Evolutionary conservation across 2,113 vertebrate species (phyloP).

Genomic region (Gobio gobio): DNA sequence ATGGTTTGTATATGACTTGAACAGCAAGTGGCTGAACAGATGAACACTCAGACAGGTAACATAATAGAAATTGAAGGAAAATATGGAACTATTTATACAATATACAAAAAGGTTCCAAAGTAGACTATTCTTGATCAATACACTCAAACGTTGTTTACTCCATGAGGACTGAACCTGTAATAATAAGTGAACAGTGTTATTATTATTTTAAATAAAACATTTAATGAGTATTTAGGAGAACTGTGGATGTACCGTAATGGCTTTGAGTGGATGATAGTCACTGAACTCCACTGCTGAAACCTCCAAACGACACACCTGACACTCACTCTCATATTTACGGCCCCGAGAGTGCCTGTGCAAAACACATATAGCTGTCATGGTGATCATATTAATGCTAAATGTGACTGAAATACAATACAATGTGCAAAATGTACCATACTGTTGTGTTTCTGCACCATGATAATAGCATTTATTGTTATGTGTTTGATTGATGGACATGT

Average conservation of each 20-base stretch:
- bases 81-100: background rate
- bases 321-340: conserved; percentile 85
- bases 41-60: background rate
- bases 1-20: background rate
- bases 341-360: conserved; percentile 82
- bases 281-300: conserved; percentile 80
- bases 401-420: background rate
- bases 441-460: background rate
- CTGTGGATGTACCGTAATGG: conserved; percentile 85
- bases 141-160: background rate
- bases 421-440: background rate
- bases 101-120: too few relatives aligned
- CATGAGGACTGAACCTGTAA: background rate
- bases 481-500: background rate
- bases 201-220: background rate
- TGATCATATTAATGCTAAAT: too few relatives aligned
- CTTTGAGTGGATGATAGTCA: conserved; percentile 94
- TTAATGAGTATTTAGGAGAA: background rate
- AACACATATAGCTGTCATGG: background rate
- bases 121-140: background rate
- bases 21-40: background rate
- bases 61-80: background rate
- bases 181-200: background rate
- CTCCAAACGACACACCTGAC: conserved; percentile 78
- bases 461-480: background rate